Percentiles rank a stretch among this genome's conserved stretches.
Evolutionary conservation across 2,113 vertebrate genomes (phyloP).

Genomic region (Riparia riparia): DNA sequence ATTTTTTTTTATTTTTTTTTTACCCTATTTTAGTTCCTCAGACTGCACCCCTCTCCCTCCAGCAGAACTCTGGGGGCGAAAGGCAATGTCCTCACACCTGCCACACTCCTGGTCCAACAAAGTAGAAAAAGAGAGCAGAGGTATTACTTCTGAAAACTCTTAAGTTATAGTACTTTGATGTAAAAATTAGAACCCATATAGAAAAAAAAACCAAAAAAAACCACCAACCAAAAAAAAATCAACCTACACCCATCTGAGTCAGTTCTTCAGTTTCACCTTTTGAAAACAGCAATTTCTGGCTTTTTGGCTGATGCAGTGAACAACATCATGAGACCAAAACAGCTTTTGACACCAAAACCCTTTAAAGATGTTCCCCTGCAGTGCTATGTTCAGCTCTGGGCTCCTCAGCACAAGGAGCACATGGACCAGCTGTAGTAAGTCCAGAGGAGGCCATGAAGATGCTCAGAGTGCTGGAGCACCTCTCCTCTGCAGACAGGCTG

Average conservation of each 20-base stretch:
- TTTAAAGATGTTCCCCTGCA: neutral
- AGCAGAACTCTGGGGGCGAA: neutral
- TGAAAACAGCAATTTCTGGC: neutral
- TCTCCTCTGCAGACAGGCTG: neutral
- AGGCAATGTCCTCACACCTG: neutral
- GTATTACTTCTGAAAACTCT: neutral
- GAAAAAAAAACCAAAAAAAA: neutral
- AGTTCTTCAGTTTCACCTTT: neutral
- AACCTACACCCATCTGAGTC: neutral
- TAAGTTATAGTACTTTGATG: neutral
- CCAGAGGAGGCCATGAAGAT: neutral
- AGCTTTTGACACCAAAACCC: neutral
- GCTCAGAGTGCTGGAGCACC: neutral
- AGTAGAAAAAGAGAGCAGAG: rapidly evolving
- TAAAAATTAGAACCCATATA: neutral
- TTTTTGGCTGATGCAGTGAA: neutral
- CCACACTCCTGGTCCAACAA: neutral
- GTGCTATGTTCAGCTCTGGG: rapidly evolving
- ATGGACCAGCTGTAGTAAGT: neutral
- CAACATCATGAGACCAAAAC: neutral
- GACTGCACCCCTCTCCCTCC: neutral
- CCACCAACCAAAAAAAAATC: no score
- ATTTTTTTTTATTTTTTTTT: neutral
- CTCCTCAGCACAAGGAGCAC: neutral
- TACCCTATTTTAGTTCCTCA: neutral